Base-by-base conservation (phyloP, 2,113 vertebrate genomes). In the Ancistrus triradiatus region DNA sequence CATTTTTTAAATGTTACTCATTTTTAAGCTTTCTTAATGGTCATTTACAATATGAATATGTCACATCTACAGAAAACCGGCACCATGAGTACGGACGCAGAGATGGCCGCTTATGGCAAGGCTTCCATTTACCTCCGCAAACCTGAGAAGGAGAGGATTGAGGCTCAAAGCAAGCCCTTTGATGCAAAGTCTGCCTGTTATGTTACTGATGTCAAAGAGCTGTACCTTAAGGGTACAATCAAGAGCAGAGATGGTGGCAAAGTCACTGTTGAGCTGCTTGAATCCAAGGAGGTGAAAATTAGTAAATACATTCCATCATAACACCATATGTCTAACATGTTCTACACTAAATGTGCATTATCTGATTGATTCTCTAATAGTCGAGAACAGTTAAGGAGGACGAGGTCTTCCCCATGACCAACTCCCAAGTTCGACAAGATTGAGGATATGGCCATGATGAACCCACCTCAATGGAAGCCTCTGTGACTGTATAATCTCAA, bases 111-210 rank as follows among this genome's bases (percentile, higher is more conserved):
- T 33, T 74, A 63, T 15, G 72, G 72, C 67, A 66, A 66, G 4
- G 72, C 72, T 58, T 85, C 89, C 0, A 75, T 79, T 0, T 90
- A 80, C 77, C 83, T 91, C 31, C 80, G 83, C 2, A 91, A 86
- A 57, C 78, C 89, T 0, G 88, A 90, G 67, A 87, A 84, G 69
- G 89, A 91, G 66, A 77, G 87, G 38, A 86, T 75, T 1, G 87
- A 90, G 72, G 85, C 87, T 13, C 89, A 92, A 75, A 90, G 79
- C 68, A 86, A 81, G 59, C 85, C 86, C 0, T 91, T 90, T 27
- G 90, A 90, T 22, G 85, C 88, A 68, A 92, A 88, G 62, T 79
- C 83, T 15, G 83, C 84, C 35, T 91, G 88, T 73, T 92, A 81
- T 55, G 87, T 91, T 75, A 70, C 77, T 19, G 90, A 92, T 48